phyloP scores from a whole-genome alignment of 2,888 invertebrate genomes.

The Caenorhabditis imperialis region DNA sequence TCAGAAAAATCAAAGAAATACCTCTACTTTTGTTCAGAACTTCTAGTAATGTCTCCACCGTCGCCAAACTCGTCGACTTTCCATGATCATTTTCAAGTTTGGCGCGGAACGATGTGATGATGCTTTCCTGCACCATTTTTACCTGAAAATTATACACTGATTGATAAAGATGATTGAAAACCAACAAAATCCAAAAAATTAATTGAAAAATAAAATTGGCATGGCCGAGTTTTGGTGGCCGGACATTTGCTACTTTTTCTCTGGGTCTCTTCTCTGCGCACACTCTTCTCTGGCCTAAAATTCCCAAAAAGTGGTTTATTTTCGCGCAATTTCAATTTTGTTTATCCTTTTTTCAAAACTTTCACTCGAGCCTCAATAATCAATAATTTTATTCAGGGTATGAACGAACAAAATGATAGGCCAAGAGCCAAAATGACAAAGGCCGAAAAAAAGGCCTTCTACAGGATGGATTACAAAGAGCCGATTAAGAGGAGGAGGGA shows the following conservation, averaged over 20 bases:
- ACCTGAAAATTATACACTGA: constrained; percentile 6
- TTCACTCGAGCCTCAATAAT: no score
- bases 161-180: constrained; percentile 5
- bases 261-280: constrained; percentile 4
- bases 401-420: no score
- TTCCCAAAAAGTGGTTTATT: no score
- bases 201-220: not conserved
- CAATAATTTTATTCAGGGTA: no score
- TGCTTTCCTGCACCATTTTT: constrained; percentile 29
- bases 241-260: not conserved
- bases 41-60: constrained; percentile 79
- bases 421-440: constrained; percentile 28
- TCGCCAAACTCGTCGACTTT: constrained; percentile 80
- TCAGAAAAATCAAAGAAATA: constrained; percentile 5
- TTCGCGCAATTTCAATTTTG: no score
- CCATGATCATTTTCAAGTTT: constrained; percentile 65
- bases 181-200: no score
- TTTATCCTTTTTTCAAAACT: no score
- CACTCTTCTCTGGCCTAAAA: not conserved
- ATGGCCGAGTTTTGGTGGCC: not conserved
- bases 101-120: constrained; percentile 24
- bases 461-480: constrained; percentile 35
- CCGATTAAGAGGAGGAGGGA: constrained; percentile 48
- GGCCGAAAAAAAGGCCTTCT: constrained; percentile 46
- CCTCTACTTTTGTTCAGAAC: constrained; percentile 65